phyloP scores from a whole-genome alignment of 2,113 vertebrate species.

The Myanophis thanlyinensis region DNA sequence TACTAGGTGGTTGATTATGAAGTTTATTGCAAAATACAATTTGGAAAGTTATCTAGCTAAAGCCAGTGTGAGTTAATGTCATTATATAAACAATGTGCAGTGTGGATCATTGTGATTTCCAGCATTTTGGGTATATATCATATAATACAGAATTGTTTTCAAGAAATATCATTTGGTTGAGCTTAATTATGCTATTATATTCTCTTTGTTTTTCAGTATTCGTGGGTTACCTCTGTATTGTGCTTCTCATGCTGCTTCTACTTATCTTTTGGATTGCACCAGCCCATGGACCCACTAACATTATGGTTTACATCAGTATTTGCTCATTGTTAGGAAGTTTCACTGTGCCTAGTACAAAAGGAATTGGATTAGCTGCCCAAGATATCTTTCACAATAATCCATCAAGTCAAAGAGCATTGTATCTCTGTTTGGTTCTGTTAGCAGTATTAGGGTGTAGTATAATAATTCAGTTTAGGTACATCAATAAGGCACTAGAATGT shows the following conservation, averaged over 20 bases:
- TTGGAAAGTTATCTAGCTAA: neutral
- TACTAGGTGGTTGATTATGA: neutral
- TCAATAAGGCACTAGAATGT: constrained; percentile 90
- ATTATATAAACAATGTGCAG: neutral
- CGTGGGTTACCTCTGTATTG: constrained; percentile 80
- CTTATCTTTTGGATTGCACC: constrained; percentile 91
- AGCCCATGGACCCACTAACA: constrained; percentile 84
- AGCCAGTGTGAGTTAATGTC: neutral
- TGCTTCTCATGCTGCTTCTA: constrained; percentile 83
- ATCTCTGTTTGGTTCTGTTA: constrained; percentile 84
- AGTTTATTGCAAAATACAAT: neutral
- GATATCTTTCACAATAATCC: constrained; percentile 81
- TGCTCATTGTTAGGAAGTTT: constrained; percentile 95
- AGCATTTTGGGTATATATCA: neutral
- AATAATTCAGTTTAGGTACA: constrained; percentile 91
- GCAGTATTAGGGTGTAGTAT: constrained; percentile 85
- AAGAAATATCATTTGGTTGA: neutral
- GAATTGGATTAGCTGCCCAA: constrained; percentile 86
- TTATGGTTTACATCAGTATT: constrained; percentile 94
- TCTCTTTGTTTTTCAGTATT: constrained; percentile 80
- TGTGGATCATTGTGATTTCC: neutral
- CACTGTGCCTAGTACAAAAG: constrained; percentile 95
- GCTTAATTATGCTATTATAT: constrained; percentile 24
- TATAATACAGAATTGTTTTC: neutral
- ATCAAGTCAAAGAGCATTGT: constrained; percentile 73